Conservation (phyloP, 2,888 invertebrate genomes). For the Apantesis nais region DNA sequence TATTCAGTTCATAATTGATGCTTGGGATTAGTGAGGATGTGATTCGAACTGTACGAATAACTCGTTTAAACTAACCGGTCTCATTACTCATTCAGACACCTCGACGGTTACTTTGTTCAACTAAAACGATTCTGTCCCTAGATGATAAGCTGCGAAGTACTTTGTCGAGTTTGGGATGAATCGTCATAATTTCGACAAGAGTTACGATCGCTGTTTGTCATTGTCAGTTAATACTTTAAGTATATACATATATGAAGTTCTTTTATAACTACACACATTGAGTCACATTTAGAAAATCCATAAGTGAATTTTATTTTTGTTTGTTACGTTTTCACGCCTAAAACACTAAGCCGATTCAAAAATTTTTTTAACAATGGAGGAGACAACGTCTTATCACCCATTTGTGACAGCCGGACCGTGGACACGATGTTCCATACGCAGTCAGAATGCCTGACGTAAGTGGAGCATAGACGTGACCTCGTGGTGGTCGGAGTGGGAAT, state of each 20-base stretch:
- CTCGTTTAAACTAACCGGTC: constrained; percentile 62
- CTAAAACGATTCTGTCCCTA: constrained; percentile 64
- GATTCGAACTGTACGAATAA: constrained; percentile 67
- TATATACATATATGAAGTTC: constrained; percentile 23
- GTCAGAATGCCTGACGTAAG: too few relatives aligned
- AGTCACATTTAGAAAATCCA: background rate
- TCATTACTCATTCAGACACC: constrained; percentile 71
- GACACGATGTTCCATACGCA: too few relatives aligned
- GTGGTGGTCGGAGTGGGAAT: too few relatives aligned
- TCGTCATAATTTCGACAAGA: constrained; percentile 64
- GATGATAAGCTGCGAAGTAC: constrained; percentile 61
- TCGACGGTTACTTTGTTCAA: constrained; percentile 67
- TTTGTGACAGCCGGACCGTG: too few relatives aligned
- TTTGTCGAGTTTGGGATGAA: constrained; percentile 63
- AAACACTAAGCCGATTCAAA: too few relatives aligned
- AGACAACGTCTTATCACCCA: too few relatives aligned
- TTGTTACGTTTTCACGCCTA: too few relatives aligned
- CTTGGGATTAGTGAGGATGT: constrained; percentile 63
- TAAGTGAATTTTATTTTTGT: too few relatives aligned
- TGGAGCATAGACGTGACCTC: too few relatives aligned
- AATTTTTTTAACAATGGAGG: too few relatives aligned
- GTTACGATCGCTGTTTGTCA: constrained; percentile 58
- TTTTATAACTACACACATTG: constrained; percentile 15
- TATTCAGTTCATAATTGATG: constrained; percentile 71
- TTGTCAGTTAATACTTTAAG: constrained; percentile 32